Evolutionary conservation across 2,113 vertebrate genomes (phyloP).

Genomic region (Ginglymostoma cirratum): DNA sequence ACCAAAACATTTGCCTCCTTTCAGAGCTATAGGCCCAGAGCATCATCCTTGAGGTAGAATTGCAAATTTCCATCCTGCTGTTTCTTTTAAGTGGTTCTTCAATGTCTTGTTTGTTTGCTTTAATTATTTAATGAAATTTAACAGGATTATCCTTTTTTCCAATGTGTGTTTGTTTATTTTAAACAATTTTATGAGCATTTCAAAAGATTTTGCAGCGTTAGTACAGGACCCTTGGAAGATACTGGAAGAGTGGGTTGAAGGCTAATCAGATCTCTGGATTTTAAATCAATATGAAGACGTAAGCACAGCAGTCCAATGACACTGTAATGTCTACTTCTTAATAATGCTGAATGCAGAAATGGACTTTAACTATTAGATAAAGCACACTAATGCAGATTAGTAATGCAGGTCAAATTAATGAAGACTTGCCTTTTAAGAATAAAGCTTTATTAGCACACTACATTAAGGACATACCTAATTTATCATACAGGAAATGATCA

Average conservation of each 20-base stretch:
- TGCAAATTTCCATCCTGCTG: not conserved
- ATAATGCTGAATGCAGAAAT: not conserved
- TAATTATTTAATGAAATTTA: too few species aligned
- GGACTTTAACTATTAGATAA: not conserved
- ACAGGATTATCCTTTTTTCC: too few species aligned
- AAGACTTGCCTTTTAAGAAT: too few species aligned
- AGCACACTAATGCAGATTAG: not conserved
- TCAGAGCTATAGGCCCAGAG: not conserved
- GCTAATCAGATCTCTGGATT: not conserved
- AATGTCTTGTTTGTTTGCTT: too few species aligned
- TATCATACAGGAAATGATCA: too few species aligned
- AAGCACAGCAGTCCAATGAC: not conserved
- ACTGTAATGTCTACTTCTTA: too few species aligned
- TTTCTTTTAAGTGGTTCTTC: too few species aligned
- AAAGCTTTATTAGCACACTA: too few species aligned
- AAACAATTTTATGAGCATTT: not conserved
- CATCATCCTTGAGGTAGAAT: not conserved
- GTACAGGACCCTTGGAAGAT: too few species aligned
- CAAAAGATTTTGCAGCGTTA: not conserved
- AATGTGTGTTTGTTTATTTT: not conserved
- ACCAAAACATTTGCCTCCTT: not conserved
- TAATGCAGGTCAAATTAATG: not conserved
- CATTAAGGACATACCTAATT: too few species aligned
- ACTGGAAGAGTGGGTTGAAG: not conserved
- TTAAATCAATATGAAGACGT: not conserved